phyloP scores from a whole-genome alignment of 2,797 vertebrate species.

The Enteromius radiatus region DNA sequence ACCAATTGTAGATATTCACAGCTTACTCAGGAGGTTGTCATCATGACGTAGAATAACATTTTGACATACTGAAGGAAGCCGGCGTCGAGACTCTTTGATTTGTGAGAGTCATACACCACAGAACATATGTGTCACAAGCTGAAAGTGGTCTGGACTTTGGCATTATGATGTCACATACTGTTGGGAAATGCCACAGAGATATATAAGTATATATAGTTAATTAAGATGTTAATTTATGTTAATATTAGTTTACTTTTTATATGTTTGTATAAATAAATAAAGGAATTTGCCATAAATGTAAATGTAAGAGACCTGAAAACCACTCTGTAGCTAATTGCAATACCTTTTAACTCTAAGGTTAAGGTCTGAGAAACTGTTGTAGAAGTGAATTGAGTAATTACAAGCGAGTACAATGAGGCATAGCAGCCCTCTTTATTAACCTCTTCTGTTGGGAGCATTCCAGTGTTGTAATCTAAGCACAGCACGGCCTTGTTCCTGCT shows the following conservation, averaged over 20 bases:
- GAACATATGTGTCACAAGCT: slow-evolving; percentile 60
- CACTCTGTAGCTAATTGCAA: background rate
- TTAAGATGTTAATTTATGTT: background rate
- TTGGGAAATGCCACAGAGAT: slow-evolving; percentile 64
- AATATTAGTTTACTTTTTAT: background rate
- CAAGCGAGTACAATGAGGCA: slow-evolving; percentile 7
- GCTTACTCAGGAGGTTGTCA: slow-evolving; percentile 49
- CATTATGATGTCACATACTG: slow-evolving; percentile 39
- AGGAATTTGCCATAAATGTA: background rate
- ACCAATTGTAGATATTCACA: slow-evolving; percentile 26
- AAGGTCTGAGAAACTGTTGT: slow-evolving; percentile 9
- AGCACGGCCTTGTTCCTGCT: slow-evolving; percentile 29
- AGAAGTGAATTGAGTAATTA: background rate
- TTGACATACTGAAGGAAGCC: slow-evolving; percentile 66
- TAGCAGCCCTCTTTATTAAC: slow-evolving; percentile 18
- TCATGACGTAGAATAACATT: slow-evolving; percentile 48
- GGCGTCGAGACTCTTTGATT: slow-evolving; percentile 62
- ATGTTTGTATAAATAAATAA: background rate
- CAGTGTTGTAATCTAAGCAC: slow-evolving; percentile 30
- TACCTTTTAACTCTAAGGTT: background rate
- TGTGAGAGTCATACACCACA: slow-evolving; percentile 52
- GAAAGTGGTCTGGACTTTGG: slow-evolving; percentile 63
- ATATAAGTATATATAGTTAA: background rate
- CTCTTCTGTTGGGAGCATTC: slow-evolving; percentile 24
- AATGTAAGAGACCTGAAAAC: background rate